Evolutionary conservation across 2,113 vertebrate genomes (phyloP), one percentile per base, ranked within the genome.

Genomic region (Illadopsis cleaveri): DNA sequence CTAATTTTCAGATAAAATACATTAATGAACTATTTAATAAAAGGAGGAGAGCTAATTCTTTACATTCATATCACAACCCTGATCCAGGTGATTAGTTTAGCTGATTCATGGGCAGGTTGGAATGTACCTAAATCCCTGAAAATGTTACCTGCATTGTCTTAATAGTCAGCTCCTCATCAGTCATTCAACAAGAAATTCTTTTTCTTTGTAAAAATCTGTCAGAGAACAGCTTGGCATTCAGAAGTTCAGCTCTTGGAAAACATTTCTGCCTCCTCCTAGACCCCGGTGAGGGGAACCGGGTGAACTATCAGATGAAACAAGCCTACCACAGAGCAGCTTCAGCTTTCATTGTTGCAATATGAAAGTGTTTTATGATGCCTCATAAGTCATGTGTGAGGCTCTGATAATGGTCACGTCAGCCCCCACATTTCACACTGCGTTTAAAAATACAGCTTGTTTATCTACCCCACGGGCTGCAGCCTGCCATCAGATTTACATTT

Each of bases 241-340:
- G 54, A 45, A 89, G 14, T 31, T 24, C 5, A 8, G 79, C 85
- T 76, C 85, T 72, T 81, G 84, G 33, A 27, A 79, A 92, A 51
- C 42, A 40, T n/a, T 86, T 80, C 56, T 87, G 33, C 62, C 53
- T 92, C 78, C 69, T 81, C 16, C 64, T 23, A 66, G 57, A 81
- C 7, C 37, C n/a, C 33, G 6, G 70, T 18, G 37, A 82, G 58
- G 75, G 20, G 61, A 88, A 22, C 20, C 0, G 44, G 51, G 64
- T 73, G 45, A 62, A 31, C 47, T 16, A 68, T 90, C 93, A 79
- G 94, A 92, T 90, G 94, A 93, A 96, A 89, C 76, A 71, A 90
- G 45, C 89, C 95, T 78, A 92, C 95, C 91, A 21, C 95, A 92
- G 94, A 89, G 94, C 94, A 82, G 86, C 91, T 72, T 73, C 56